Evolutionary conservation across 2,797 vertebrate genomes (phyloP).

Genomic region (Sebastes taczanowskii): DNA sequence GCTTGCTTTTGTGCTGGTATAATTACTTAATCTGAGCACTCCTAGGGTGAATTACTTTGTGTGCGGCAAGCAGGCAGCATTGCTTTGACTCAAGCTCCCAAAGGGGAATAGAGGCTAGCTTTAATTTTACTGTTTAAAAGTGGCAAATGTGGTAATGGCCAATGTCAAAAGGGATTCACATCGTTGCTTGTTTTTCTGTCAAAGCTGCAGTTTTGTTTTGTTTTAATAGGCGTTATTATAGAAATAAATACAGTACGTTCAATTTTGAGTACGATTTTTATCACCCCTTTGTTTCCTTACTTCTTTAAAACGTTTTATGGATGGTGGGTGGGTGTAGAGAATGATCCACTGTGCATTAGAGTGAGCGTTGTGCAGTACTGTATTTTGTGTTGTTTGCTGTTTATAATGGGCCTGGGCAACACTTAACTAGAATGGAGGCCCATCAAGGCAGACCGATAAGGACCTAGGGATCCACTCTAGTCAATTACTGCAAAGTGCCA

Average conservation of each 20-base stretch:
- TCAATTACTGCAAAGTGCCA: conserved; percentile 82
- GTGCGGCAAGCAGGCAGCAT: conserved; percentile 55
- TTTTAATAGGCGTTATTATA: conserved; percentile 1
- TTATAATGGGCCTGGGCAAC: conserved; percentile 67
- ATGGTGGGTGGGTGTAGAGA: not conserved
- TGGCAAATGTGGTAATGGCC: conserved; percentile 41
- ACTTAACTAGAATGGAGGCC: conserved; percentile 73
- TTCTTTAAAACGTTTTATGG: conserved; percentile 37
- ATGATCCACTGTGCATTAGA: conserved; percentile 47
- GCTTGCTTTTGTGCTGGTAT: conserved; percentile 73
- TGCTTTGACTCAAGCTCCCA: conserved; percentile 64
- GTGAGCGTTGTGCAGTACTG: conserved; percentile 16
- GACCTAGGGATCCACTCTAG: conserved; percentile 76
- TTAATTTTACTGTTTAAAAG: conserved; percentile 59
- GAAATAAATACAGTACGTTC: conserved; percentile 25
- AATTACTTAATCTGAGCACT: conserved; percentile 80
- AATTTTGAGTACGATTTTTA: conserved; percentile 12
- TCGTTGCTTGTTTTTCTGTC: conserved; percentile 26
- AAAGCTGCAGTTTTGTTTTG: conserved; percentile 27
- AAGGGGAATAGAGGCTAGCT: conserved; percentile 54
- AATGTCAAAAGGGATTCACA: conserved; percentile 36
- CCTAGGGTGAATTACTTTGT: conserved; percentile 70
- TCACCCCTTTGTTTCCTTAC: conserved; percentile 12
- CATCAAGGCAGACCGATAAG: conserved; percentile 75
- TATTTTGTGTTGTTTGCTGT: conserved; percentile 57